These are phyloP conservation scores for Atta texana DNA, from an alignment of 1,140 invertebrate species.

Conservation along the genomic window DNA sequence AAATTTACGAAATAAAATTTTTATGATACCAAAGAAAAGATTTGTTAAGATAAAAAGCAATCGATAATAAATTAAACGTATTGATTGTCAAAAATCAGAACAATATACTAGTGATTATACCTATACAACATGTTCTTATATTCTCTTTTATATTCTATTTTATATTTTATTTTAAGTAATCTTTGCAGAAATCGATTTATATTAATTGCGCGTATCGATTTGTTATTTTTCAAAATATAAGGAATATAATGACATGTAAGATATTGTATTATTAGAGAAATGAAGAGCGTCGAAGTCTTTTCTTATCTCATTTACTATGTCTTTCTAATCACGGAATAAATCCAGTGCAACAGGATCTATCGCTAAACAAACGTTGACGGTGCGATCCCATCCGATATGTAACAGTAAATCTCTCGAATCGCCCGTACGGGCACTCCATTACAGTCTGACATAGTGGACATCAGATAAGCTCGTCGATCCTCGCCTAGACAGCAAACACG, in stretches of 20 bases:
- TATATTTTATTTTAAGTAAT: not conserved
- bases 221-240: not conserved
- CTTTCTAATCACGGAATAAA: constrained; percentile 37
- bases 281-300: not conserved
- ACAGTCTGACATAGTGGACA: constrained; percentile 57
- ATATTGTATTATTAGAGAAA: not conserved
- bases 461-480: constrained; percentile 64
- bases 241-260: not conserved
- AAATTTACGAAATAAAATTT: not conserved
- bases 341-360: constrained; percentile 20
- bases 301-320: not conserved
- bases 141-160: not conserved
- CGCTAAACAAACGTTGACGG: constrained; percentile 40
- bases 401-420: constrained; percentile 61
- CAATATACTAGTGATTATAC: not conserved
- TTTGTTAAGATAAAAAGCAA: not conserved
- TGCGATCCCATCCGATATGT: constrained; percentile 48
- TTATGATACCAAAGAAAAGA: not conserved
- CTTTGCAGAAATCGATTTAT: not conserved
- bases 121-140: not conserved
- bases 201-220: not conserved
- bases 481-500: constrained; percentile 69
- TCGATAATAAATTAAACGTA: not conserved
- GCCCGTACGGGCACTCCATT: constrained; percentile 56
- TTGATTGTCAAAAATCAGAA: not conserved